Evolutionary conservation across 2,797 vertebrate genomes (phyloP).

Genomic region (Galagoides demidoff): DNA sequence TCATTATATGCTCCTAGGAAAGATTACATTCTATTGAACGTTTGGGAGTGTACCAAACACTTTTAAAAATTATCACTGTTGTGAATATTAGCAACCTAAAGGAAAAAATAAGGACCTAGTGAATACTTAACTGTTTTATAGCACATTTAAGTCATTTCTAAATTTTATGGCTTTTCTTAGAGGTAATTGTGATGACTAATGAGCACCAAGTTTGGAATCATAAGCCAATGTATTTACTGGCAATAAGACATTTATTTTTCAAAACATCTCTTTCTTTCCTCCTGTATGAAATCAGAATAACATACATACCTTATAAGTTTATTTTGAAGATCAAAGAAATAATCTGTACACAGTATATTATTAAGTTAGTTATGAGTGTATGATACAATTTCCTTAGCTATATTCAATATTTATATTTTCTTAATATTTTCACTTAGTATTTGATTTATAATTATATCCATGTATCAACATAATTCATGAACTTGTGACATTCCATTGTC

Average conservation of each 20-base stretch:
- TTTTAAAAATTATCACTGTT: not conserved
- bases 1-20: not conserved
- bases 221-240: not conserved
- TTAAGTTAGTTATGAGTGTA: not conserved
- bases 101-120: not conserved
- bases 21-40: not conserved
- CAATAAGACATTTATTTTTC: not conserved
- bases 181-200: not conserved
- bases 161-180: not conserved
- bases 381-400: not conserved
- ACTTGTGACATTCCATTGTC: not conserved
- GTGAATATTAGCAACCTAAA: not conserved
- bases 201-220: not conserved
- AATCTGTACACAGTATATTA: not conserved
- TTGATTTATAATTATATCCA: not conserved
- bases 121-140: not conserved
- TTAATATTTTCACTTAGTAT: slow-evolving; percentile 24
- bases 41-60: not conserved
- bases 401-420: not conserved
- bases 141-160: not conserved
- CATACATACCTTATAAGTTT: not conserved
- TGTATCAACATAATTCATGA: not conserved
- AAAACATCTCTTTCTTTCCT: not conserved
- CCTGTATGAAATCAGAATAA: slow-evolving; percentile 28
- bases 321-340: not conserved